Base-by-base conservation (phyloP, 2,797 vertebrate genomes). In the Dendrocincla fuliginosa region DNA sequence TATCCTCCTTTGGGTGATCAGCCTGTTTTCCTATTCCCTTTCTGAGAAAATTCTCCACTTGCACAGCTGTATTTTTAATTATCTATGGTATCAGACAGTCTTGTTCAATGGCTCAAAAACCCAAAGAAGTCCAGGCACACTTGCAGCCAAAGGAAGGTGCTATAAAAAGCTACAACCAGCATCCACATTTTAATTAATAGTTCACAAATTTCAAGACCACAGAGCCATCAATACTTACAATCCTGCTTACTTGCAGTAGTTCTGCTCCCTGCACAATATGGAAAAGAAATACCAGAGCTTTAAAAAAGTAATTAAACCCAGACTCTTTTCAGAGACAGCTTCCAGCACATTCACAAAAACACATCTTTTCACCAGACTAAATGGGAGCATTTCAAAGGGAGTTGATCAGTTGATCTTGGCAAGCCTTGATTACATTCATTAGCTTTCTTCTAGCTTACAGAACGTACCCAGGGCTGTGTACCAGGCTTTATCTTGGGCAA, bases 341-440 rank as follows among this genome's bases (percentile, higher is more conserved):
- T 79, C 56, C 47, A 56, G 37, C 46, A 14, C 30, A 57, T 39
- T 74, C 70, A 60, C 20, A 77, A 55, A 75, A 84, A 52, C 33
- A 57, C 32, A 55, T 42, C 57, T 65, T 90, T 89, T 93, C 81
- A 44, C 60, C 30, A 82, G 41, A 55, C 11, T 75, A 82, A 91
- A 88, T 50, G 59, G 53, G 70, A 95, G 19, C 55, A 79, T 67
- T 82, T 80, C 63, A 73, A 49, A 67, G 42, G n/a, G 52, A 78
- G 67, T 56, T 60, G 35, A 90, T 74, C 84, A 67, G 82, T 19
- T 95, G 80, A 85, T 89, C 69, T n/a, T 83, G 42, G 80, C 73
- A 91, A 89, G 71, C 35, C 87, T 82, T 80, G 77, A 83, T 91
- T 89, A 76, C 41, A 42, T 93, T 89, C 42, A 84, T 95, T 71